These are phyloP conservation scores for Drosophila melanosoma DNA, from an alignment of 2,888 invertebrate species.

Conservation along the genomic window DNA sequence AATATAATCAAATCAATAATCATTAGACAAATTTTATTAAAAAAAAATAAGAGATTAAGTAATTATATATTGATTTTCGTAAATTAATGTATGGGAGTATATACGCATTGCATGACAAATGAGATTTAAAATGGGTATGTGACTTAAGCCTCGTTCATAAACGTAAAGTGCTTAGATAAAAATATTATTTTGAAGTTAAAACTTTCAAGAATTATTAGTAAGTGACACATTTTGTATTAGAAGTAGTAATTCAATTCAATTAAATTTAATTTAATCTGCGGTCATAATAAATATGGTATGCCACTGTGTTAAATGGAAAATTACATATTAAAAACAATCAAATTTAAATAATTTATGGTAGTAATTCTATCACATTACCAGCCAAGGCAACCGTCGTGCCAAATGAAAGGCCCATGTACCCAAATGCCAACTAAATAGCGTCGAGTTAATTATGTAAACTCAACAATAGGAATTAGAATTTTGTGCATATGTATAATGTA, in stretches of 20 bases:
- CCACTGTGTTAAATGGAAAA: constrained; percentile 45
- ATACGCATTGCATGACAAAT: not conserved
- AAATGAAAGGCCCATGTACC: not conserved
- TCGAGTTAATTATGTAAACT: constrained; percentile 67
- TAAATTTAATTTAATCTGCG: not conserved
- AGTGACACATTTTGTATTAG: not conserved
- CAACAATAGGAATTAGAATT: constrained; percentile 18
- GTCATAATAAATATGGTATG: constrained; percentile 12
- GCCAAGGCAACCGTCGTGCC: constrained; percentile 5
- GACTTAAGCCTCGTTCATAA: not conserved
- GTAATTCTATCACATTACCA: constrained; percentile 30
- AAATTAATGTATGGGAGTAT: not conserved
- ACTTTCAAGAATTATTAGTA: not conserved
- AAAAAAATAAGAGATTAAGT: not conserved
- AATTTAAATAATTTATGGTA: constrained; percentile 53
- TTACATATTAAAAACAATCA: constrained; percentile 62
- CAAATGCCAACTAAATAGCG: constrained; percentile 53
- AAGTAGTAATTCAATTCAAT: not conserved
- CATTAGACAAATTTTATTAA: not conserved
- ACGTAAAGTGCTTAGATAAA: not conserved
- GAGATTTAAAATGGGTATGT: not conserved
- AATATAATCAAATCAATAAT: not conserved
- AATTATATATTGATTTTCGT: not conserved
- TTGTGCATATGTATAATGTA: constrained; percentile 4
- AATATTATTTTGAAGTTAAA: not conserved